Conservation (phyloP, 1,140 invertebrate species). For the Drosophila simulans region DNA sequence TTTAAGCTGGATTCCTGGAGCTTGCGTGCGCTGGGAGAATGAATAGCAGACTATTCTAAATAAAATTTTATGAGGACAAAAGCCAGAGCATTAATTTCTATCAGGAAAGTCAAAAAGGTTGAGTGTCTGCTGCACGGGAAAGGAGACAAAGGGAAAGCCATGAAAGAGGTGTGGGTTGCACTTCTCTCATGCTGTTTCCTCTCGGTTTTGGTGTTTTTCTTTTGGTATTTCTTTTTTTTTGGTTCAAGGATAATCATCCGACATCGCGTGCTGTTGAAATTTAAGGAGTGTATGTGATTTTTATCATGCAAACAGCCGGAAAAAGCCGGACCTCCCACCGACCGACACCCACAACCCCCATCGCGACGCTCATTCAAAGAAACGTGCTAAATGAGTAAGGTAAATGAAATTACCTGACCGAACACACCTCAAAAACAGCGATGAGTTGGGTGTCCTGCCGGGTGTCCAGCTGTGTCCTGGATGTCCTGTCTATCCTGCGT, state of each 20-base stretch:
- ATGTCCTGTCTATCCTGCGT: constrained; percentile 44
- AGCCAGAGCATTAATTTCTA: constrained; percentile 60
- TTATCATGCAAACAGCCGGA: constrained; percentile 83
- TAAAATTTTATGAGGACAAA: constrained; percentile 74
- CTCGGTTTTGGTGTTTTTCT: constrained; percentile 29
- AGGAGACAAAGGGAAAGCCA: constrained; percentile 57
- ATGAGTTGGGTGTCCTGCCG: constrained; percentile 15
- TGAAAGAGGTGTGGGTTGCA: constrained; percentile 17
- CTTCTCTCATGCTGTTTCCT: constrained; percentile 2
- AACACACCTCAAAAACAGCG: constrained; percentile 74
- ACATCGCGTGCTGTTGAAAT: constrained; percentile 82
- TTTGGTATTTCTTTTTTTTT: constrained; percentile 61
- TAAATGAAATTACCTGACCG: constrained; percentile 80
- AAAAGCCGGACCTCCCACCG: constrained; percentile 62
- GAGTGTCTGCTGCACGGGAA: constrained; percentile 48
- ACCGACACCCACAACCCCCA: constrained; percentile 33
- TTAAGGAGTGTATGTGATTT: constrained; percentile 85
- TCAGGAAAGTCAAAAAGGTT: constrained; percentile 73
- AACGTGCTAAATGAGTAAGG: constrained; percentile 80
- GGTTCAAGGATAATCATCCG: constrained; percentile 83
- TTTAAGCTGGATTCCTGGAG: constrained; percentile 37
- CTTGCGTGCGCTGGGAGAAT: constrained; percentile 63
- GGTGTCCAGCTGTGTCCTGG: constrained; percentile 44
- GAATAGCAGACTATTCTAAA: constrained; percentile 64
- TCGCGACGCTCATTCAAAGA: constrained; percentile 33